Base-by-base conservation (phyloP, 2,888 invertebrate species). In the Drosophila fungiperda region DNA sequence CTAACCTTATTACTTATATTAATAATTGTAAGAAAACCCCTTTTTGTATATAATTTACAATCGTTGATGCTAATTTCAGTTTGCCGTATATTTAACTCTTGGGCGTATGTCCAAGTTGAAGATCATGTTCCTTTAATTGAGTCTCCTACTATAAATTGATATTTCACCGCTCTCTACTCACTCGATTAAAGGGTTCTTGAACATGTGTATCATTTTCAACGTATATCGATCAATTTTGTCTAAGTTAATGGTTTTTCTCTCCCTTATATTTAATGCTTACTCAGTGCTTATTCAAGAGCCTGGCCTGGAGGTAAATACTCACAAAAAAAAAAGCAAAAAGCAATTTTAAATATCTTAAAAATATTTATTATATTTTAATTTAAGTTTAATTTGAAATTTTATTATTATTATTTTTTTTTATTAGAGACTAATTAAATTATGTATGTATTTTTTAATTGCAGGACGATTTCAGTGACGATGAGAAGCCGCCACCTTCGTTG, bases 241-340 rank as follows among this genome's bases (percentile, higher is more conserved):
- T 76, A 72, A 84, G 68, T 59, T 42, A 80, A 55, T 26, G 32
- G 20, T 60, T 71, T 70, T 68, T 79, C 73, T 90, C 80, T 90
- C 69, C 76, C 75, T 68, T 82, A 68, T 78, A 80, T 83, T 72
- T 87, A 89, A 87, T 89, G 91, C 85, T 71, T 52, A 76, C 84
- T 76, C 87, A 92, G 92, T 92, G 73, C 92, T 92, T 85, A 91
- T 92, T 76, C 91, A 92, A 90, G 92, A 92, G 82, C 89, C 91
- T 81, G 92, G 91, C 76, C 80, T 84, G 88, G 91, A 92, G 92
- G 92, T 92, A 92, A 92, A 64, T 61, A 65, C 26, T 8, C 12
- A 29, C 12, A 15, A 40, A 23, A 45, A 15, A 26, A 26, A 2
- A 26, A 26, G 26, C 26, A 26, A 26, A 26, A 29, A 29, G 29